These are phyloP conservation scores for Lucilia cuprina DNA, from an alignment of 1,140 invertebrate genomes.

Conservation along the genomic window DNA sequence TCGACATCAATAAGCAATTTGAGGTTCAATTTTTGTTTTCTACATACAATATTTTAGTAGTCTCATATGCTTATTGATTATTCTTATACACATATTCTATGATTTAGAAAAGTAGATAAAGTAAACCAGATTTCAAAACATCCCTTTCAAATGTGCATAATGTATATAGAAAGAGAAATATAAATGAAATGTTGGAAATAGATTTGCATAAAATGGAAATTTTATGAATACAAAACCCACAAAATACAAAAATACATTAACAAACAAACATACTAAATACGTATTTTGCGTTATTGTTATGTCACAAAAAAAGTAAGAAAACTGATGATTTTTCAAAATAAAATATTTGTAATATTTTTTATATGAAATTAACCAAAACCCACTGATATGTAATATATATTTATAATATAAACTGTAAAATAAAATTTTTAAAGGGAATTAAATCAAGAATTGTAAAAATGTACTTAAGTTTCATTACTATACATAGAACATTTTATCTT, in stretches of 20 bases:
- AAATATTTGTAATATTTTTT: neutral
- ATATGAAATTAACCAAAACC: neutral
- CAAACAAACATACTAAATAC: neutral
- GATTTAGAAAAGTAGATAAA: too few relatives aligned
- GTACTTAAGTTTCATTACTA: neutral
- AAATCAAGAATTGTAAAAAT: neutral
- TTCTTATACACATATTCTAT: too few relatives aligned
- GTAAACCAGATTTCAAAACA: too few relatives aligned
- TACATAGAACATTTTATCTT: too few relatives aligned
- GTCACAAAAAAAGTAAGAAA: neutral
- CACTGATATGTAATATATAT: constrained; percentile 14
- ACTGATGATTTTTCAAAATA: constrained; percentile 21
- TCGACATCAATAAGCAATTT: too few relatives aligned
- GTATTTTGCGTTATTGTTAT: neutral
- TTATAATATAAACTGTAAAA: neutral
- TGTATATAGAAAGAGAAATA: neutral
- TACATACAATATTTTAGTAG: too few relatives aligned
- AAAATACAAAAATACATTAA: neutral
- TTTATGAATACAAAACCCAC: neutral
- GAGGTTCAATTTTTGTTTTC: too few relatives aligned
- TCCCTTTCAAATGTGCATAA: neutral
- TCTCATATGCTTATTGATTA: too few relatives aligned
- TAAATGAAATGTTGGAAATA: neutral
- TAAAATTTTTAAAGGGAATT: too few relatives aligned
- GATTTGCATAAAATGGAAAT: constrained; percentile 23